These are phyloP conservation scores for Drosophila algonquin DNA, from an alignment of 2,888 invertebrate genomes.

Conservation along the genomic window DNA sequence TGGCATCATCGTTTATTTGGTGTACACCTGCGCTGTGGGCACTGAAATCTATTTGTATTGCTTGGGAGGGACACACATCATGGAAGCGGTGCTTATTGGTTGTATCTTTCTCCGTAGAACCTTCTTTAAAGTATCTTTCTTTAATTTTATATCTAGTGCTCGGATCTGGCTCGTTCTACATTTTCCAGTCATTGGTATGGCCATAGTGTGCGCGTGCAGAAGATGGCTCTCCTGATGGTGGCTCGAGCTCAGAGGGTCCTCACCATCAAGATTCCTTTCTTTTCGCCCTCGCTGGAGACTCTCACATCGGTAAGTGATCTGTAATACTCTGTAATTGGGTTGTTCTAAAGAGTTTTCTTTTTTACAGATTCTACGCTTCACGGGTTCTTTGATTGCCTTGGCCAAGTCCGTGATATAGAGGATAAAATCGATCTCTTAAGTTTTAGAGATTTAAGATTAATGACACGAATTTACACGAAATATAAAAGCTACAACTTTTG, in stretches of 20 bases:
- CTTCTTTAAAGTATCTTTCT: background rate
- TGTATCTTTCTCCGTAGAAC: background rate
- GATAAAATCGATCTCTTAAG: background rate
- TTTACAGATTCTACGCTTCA: conserved; percentile 64
- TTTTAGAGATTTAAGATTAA: background rate
- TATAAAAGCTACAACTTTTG: too few species aligned
- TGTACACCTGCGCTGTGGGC: conserved; percentile 68
- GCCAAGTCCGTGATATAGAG: conserved; percentile 64
- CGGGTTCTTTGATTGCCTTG: conserved; percentile 68
- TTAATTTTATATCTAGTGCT: conserved; percentile 30
- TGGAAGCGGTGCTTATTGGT: conserved; percentile 65
- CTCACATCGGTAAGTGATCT: conserved; percentile 64
- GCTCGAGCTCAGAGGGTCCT: conserved; percentile 70
- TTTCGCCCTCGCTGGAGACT: conserved; percentile 73
- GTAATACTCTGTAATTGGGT: too few species aligned
- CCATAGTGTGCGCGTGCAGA: conserved; percentile 67
- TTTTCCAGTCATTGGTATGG: conserved; percentile 75
- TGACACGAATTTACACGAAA: too few species aligned
- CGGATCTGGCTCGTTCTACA: conserved; percentile 56
- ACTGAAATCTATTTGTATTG: conserved; percentile 76
- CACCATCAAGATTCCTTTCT: conserved; percentile 74
- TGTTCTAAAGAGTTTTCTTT: background rate
- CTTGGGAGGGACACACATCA: conserved; percentile 73
- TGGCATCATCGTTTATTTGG: conserved; percentile 73
- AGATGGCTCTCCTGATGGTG: conserved; percentile 73